Evolutionary conservation across 2,888 invertebrate species (phyloP).

Genomic region (Keiferia lycopersicella): DNA sequence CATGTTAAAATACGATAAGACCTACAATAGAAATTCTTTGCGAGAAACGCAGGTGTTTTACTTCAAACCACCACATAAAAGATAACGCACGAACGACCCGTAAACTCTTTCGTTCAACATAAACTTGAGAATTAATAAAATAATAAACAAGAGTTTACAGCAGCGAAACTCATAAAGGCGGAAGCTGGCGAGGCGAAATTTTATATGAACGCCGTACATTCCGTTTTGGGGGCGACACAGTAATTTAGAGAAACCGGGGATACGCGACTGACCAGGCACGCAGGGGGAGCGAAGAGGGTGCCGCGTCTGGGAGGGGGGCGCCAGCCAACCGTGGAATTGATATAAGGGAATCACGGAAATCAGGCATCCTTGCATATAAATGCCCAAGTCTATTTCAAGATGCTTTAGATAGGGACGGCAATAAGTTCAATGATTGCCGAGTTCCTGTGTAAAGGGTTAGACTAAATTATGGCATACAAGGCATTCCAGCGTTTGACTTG

Average conservation of each 20-base stretch:
- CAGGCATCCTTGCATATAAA: slow-evolving; percentile 30
- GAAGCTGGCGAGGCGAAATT: slow-evolving; percentile 46
- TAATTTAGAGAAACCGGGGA: slow-evolving; percentile 51
- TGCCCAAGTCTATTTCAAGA: slow-evolving; percentile 18
- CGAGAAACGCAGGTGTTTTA: slow-evolving; percentile 13
- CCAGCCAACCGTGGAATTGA: slow-evolving; percentile 54
- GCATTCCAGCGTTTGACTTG: slow-evolving; percentile 17
- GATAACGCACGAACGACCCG: slow-evolving; percentile 18
- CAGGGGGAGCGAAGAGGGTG: slow-evolving; percentile 39
- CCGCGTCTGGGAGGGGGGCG: slow-evolving; percentile 42
- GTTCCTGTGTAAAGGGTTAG: slow-evolving; percentile 17
- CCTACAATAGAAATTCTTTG: neutral
- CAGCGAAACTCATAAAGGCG: slow-evolving; percentile 38
- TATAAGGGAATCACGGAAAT: slow-evolving; percentile 42
- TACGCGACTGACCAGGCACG: slow-evolving; percentile 39
- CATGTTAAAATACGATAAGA: slow-evolving; percentile 1
- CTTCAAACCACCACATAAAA: slow-evolving; percentile 9
- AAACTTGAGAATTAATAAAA: slow-evolving; percentile 21
- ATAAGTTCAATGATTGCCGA: slow-evolving; percentile 15
- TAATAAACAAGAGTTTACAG: slow-evolving; percentile 23
- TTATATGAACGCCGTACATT: slow-evolving; percentile 47
- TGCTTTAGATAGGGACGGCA: slow-evolving; percentile 16
- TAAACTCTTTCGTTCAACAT: slow-evolving; percentile 16
- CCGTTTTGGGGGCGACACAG: slow-evolving; percentile 44
- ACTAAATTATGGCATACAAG: slow-evolving; percentile 11